Evolutionary conservation across 1,140 invertebrate species (phyloP).

Genomic region (Steinernema feltiae): DNA sequence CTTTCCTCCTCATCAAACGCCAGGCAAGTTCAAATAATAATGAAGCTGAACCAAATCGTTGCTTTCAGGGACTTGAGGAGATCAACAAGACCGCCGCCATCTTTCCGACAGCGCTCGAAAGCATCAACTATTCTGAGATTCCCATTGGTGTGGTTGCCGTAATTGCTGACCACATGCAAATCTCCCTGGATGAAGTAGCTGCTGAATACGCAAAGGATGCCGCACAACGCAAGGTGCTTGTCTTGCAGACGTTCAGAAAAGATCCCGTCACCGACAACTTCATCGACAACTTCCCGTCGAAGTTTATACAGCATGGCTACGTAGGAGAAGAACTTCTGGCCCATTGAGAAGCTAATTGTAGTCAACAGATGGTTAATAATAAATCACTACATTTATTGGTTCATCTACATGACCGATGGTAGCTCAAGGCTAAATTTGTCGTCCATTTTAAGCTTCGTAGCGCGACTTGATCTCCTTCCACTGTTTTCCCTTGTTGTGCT

Average conservation of each 20-base stretch:
- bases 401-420: neutral
- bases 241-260: slow-evolving; percentile 35
- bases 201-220: slow-evolving; percentile 37
- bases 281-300: slow-evolving; percentile 32
- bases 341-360: neutral
- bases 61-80: slow-evolving; percentile 19
- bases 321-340: slow-evolving; percentile 36
- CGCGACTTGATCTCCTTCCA: slow-evolving; percentile 38
- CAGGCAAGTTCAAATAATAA: neutral
- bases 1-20: neutral
- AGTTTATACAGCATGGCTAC: slow-evolving; percentile 40
- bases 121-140: slow-evolving; percentile 28
- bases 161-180: slow-evolving; percentile 36
- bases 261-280: slow-evolving; percentile 37
- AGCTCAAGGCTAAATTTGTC: neutral
- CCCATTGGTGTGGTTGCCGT: slow-evolving; percentile 36
- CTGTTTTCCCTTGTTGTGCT: slow-evolving; percentile 37
- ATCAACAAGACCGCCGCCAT: slow-evolving; percentile 22
- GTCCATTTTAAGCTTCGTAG: neutral
- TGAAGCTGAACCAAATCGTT: neutral
- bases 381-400: slow-evolving; percentile 7
- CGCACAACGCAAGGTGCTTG: slow-evolving; percentile 29
- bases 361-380: neutral
- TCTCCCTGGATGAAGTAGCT: slow-evolving; percentile 32
- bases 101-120: slow-evolving; percentile 24